phyloP scores from a whole-genome alignment of 2,113 vertebrate genomes.

The Ameiurus melas region DNA sequence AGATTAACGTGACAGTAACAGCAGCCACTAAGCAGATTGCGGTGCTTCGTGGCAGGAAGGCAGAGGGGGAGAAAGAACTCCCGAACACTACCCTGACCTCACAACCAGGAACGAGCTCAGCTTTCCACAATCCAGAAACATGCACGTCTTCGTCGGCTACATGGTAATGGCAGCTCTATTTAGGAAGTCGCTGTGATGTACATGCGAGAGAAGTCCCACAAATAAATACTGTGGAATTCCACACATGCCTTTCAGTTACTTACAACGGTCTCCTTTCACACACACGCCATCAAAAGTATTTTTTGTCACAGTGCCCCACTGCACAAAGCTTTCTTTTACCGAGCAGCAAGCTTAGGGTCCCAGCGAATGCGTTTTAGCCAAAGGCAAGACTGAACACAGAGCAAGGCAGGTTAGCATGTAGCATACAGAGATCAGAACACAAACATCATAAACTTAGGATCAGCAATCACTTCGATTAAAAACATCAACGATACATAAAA shows the following conservation, averaged over 20 bases:
- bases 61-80: neutral
- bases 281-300: neutral
- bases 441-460: neutral
- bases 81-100: neutral
- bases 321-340: constrained; percentile 25
- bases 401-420: constrained; percentile 64
- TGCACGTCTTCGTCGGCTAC: neutral
- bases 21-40: constrained; percentile 28
- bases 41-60: neutral
- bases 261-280: neutral
- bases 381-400: constrained; percentile 47
- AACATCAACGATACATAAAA: neutral
- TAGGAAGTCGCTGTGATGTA: neutral
- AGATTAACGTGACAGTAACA: constrained; percentile 25
- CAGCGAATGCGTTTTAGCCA: constrained; percentile 5
- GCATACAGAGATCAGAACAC: constrained; percentile 51
- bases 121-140: neutral
- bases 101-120: constrained; percentile 29
- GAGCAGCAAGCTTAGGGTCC: constrained; percentile 32
- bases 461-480: constrained; percentile 9
- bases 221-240: neutral
- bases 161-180: neutral
- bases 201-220: neutral
- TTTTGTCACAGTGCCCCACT: constrained; percentile 15
- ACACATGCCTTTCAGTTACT: neutral